Conservation (phyloP, 2,888 invertebrate genomes). For the Drosophila pegasa region DNA sequence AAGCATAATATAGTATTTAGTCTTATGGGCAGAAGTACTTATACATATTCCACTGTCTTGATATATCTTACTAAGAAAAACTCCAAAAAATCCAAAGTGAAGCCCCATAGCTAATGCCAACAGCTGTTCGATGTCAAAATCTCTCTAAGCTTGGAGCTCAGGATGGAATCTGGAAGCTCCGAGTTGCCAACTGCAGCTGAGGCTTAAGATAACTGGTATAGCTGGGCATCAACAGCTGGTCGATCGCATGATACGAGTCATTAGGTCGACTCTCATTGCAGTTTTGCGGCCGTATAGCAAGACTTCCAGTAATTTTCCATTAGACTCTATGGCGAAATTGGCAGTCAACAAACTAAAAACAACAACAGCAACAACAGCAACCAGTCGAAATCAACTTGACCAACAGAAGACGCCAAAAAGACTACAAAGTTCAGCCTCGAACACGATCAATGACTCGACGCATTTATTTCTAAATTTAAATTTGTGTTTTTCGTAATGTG, state of each 20-base stretch:
- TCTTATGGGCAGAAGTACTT: no score
- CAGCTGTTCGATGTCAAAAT: background rate
- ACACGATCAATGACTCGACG: constrained; percentile 70
- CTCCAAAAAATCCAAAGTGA: no score
- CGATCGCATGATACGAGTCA: constrained; percentile 13
- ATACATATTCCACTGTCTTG: no score
- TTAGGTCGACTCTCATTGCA: constrained; percentile 18
- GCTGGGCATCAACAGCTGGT: background rate
- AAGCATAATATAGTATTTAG: no score
- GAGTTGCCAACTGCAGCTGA: background rate
- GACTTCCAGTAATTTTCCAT: constrained; percentile 47
- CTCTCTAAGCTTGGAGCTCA: no score
- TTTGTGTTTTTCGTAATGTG: constrained; percentile 41
- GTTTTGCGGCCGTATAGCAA: constrained; percentile 10
- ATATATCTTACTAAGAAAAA: no score
- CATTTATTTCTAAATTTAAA: constrained; percentile 5
- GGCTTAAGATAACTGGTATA: background rate
- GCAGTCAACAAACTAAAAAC: constrained; percentile 10
- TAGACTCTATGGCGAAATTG: constrained; percentile 39
- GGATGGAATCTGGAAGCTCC: no score
- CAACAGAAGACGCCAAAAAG: constrained; percentile 34
- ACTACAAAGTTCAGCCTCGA: constrained; percentile 59
- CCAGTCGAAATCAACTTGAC: constrained; percentile 48
- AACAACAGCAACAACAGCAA: constrained; percentile 18
- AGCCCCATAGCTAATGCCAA: background rate